Evolutionary conservation across 2,888 invertebrate species (phyloP).

Genomic region (Meteorus colon): DNA sequence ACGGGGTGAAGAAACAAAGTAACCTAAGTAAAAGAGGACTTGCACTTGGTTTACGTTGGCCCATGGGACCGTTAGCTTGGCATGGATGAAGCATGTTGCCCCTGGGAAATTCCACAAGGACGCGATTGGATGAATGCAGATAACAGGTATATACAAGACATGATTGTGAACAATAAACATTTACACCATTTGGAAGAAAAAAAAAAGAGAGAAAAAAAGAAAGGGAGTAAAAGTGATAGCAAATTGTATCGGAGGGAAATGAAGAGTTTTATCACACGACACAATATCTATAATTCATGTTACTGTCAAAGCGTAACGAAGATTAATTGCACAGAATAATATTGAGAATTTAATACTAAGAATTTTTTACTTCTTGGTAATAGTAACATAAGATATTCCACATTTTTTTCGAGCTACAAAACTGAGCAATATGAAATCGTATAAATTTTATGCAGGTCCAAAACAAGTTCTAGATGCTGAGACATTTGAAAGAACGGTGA

Average conservation of each 20-base stretch:
- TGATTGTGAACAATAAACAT: slow-evolving; percentile 28
- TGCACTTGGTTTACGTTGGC: slow-evolving; percentile 36
- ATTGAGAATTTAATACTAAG: no score
- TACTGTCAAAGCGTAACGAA: no score
- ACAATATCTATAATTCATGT: no score
- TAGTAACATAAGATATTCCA: no score
- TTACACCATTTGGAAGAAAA: slow-evolving; percentile 8
- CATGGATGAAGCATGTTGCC: slow-evolving; percentile 66
- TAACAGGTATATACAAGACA: slow-evolving; percentile 28
- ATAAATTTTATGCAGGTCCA: no score
- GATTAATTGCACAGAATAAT: no score
- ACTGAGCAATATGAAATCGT: no score
- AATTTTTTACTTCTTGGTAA: no score
- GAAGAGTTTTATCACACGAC: no score
- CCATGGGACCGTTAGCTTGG: slow-evolving; percentile 59
- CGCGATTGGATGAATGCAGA: slow-evolving; percentile 53
- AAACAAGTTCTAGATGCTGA: no score
- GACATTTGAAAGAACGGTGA: no score
- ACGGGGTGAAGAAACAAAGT: slow-evolving; percentile 38
- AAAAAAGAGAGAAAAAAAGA: not conserved
- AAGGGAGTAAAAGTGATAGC: not conserved
- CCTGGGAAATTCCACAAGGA: slow-evolving; percentile 70
- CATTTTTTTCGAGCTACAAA: no score
- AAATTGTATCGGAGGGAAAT: not conserved
- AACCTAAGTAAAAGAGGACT: slow-evolving; percentile 37